These are phyloP conservation scores for Chaetogeoica ovagalla DNA, from an alignment of 2,888 invertebrate species.

Conservation along the genomic window DNA sequence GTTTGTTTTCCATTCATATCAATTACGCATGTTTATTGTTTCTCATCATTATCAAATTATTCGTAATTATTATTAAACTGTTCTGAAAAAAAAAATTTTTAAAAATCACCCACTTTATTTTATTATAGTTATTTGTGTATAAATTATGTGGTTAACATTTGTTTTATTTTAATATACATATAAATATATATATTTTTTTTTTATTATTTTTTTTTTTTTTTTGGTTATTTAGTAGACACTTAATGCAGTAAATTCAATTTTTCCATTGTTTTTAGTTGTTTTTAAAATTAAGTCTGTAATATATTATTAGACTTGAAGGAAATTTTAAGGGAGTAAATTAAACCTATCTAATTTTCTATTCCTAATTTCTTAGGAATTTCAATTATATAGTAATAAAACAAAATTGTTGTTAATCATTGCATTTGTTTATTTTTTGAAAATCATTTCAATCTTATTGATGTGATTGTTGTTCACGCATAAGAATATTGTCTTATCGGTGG, in stretches of 20 bases:
- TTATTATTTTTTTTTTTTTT: too few relatives aligned
- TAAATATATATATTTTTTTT: slow-evolving; percentile 29
- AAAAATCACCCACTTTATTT: slow-evolving; percentile 44
- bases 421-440: slow-evolving; percentile 38
- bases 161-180: slow-evolving; percentile 49
- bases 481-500: not conserved
- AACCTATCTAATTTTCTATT: slow-evolving; percentile 52
- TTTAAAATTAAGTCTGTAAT: slow-evolving; percentile 50
- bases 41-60: slow-evolving; percentile 51
- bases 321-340: slow-evolving; percentile 48
- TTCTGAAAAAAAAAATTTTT: not conserved
- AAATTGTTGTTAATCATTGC: slow-evolving; percentile 49
- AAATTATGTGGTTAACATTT: slow-evolving; percentile 51
- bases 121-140: slow-evolving; percentile 52
- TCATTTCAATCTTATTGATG: not conserved
- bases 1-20: slow-evolving; percentile 50
- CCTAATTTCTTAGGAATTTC: slow-evolving; percentile 51
- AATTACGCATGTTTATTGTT: slow-evolving; percentile 42
- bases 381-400: slow-evolving; percentile 53
- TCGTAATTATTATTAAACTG: slow-evolving; percentile 43
- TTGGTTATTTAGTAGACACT: slow-evolving; percentile 49
- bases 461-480: not conserved
- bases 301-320: slow-evolving; percentile 48
- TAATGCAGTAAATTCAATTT: slow-evolving; percentile 48
- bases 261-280: slow-evolving; percentile 50